A percentile compares a stretch with the other conserved stretches of the same genome.
phyloP scores from a whole-genome alignment of 2,113 vertebrate species.

The Passer domesticus region DNA sequence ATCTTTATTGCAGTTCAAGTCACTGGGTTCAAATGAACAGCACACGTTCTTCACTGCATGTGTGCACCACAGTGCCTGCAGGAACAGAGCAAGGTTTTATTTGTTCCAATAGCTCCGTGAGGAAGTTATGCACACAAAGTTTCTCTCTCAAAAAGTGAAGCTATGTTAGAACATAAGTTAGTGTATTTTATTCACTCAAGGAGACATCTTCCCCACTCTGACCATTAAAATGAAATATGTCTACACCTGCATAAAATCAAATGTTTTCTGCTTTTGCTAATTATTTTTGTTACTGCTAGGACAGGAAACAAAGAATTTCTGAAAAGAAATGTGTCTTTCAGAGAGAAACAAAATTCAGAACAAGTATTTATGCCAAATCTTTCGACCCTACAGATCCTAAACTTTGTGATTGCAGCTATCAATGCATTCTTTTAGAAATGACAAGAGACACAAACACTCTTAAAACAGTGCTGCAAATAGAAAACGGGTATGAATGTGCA shows the following conservation, averaged over 20 bases:
- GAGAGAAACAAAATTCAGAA: neutral
- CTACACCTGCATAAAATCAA: neutral
- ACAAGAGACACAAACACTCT: neutral
- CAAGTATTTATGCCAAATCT: neutral
- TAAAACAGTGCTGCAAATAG: neutral
- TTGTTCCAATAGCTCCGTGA: neutral
- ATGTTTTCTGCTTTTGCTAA: neutral
- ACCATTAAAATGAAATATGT: neutral
- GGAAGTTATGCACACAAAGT: neutral
- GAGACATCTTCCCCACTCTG: neutral
- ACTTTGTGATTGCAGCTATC: neutral
- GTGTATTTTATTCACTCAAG: neutral
- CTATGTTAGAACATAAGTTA: neutral
- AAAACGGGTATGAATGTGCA: neutral
- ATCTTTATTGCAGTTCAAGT: neutral
- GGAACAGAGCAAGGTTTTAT: neutral
- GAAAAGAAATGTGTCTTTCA: neutral
- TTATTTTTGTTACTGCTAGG: neutral
- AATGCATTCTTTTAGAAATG: neutral
- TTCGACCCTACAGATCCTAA: neutral
- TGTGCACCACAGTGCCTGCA: neutral
- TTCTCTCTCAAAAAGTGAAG: neutral
- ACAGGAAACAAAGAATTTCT: neutral
- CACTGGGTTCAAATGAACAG: neutral
- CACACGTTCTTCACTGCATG: fast-evolving